Base-by-base conservation (phyloP, 2,888 invertebrate genomes). In the Apodemia zela region DNA sequence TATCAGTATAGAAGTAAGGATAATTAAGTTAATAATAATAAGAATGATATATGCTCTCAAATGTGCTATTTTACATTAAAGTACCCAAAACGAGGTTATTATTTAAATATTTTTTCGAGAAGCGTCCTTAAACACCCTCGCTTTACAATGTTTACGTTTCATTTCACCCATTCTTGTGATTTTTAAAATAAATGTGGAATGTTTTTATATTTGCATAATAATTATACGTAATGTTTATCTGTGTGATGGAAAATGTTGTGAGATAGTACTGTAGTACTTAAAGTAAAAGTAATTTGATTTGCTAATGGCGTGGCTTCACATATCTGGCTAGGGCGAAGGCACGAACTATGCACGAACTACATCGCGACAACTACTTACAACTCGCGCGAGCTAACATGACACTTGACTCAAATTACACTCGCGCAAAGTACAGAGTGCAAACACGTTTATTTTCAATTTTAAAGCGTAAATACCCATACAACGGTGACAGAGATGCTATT, bases 81-180 rank as follows among this genome's bases (percentile, higher is more conserved):
- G 17, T 51, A 10, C 51, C 11, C 6, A 51, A 51, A 51, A 51
- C 13, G 25, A 51, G 51, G 21, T 25, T 25, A 51, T 51, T 21
- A 21, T 51, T 25, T 51, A 51, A 51, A 51, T 25, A 18, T 51
- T 51, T 51, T 18, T 51, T 51, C 3, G 13, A 25, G 51, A 10
- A 51, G 21, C 11, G 13, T 51, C 15, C 51, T 18, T 21, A 51
- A 51, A 25, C 21, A 51, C 51, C 51, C 51, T 21, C 51, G 7
- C 25, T 51, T 49, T 42, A 42, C 18, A 3, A 25, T 51, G 21
- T 51, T 51, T 51, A 51, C 25, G 51, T 51, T 51, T 51, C 51
- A 51, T 51, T 51, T 51, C 21, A 21, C 51, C 11, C 51, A 51
- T 51, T 51, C 51, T 13, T 25, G 21, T 21, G 21, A 49, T 51